Evolutionary conservation across 2,888 invertebrate species (phyloP), one percentile per base, ranked within the genome.

Genomic region (Heteromyza rotundicornis): DNA sequence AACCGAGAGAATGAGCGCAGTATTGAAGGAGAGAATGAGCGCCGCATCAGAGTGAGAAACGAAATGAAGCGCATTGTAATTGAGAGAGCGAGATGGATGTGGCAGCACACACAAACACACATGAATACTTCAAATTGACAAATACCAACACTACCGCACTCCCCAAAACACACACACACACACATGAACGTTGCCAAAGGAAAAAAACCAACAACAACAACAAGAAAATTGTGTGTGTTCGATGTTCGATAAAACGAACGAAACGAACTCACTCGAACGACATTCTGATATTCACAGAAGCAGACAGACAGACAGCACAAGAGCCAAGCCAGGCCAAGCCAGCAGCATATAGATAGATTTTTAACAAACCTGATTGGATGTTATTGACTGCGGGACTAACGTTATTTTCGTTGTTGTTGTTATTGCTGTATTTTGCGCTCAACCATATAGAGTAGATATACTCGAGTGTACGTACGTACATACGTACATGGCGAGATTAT

Each of bases 331-430:
- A 47, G 14, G 47, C 47, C 19, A 47, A 40, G 12, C 8, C 2
- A 40, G 12, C 5, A 47, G 47, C 76, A 56, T 56, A 74, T 74
- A 74, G 74, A 81, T 81, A 81, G 81, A 81, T 81, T 81, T 81
- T 81, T 81, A 80, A 81, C 81, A 81, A 81, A 81, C 81, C 81
- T 81, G 81, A 81, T 81, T 81, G 81, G 81, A 81, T 81, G 81
- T 80, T 81, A 81, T 81, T 81, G 81, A 81, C 81, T 81, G 78
- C 44, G 20, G 22, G 20, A 17, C 47, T 44, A 14, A 27, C 44
- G 27, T 47, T 32, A 8, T n/a, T 19, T 59, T n/a, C 56, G 22
- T 52, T 62, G 60, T 57, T 55, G 27, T 57, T 57, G 50, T 8
- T 47, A 14, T 55, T 64, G 57, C 58, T 53, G 58, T 58, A n/a